These are phyloP conservation scores for Eilema depressum DNA, from an alignment of 2,888 invertebrate species.

Conservation along the genomic window DNA sequence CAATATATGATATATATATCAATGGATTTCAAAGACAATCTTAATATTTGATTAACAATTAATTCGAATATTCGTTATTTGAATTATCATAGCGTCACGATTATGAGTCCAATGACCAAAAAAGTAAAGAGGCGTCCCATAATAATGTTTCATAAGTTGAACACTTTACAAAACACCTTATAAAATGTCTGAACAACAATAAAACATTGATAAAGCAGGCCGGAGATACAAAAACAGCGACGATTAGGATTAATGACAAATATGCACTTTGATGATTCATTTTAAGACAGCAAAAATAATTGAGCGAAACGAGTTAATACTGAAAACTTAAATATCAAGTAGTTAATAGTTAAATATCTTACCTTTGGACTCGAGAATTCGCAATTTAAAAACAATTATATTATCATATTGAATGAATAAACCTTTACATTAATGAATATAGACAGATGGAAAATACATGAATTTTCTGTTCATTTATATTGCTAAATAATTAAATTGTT, in stretches of 20 bases:
- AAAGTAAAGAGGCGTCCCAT: too few species aligned
- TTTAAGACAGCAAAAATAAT: conserved; percentile 33
- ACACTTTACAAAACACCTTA: not conserved
- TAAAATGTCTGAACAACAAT: conserved; percentile 1
- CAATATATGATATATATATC: too few species aligned
- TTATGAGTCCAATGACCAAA: too few species aligned
- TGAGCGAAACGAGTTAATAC: conserved; percentile 10
- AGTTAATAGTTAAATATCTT: not conserved
- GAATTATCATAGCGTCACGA: too few species aligned
- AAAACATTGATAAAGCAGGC: conserved; percentile 23
- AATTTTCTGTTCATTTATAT: not conserved
- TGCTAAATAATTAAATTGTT: too few species aligned
- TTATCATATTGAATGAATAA: too few species aligned
- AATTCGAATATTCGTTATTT: too few species aligned
- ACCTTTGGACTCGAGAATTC: not conserved
- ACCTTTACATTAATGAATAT: too few species aligned
- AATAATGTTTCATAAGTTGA: not conserved
- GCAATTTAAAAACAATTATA: not conserved
- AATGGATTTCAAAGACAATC: too few species aligned
- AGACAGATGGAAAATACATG: too few species aligned
- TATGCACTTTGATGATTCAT: conserved; percentile 51
- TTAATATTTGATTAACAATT: too few species aligned
- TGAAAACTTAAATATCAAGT: not conserved
- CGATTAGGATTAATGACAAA: conserved; percentile 45
- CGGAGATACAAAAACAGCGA: conserved; percentile 34